phyloP scores from a whole-genome alignment of 2,888 invertebrate species.

The Lasioglossum vierecki region DNA sequence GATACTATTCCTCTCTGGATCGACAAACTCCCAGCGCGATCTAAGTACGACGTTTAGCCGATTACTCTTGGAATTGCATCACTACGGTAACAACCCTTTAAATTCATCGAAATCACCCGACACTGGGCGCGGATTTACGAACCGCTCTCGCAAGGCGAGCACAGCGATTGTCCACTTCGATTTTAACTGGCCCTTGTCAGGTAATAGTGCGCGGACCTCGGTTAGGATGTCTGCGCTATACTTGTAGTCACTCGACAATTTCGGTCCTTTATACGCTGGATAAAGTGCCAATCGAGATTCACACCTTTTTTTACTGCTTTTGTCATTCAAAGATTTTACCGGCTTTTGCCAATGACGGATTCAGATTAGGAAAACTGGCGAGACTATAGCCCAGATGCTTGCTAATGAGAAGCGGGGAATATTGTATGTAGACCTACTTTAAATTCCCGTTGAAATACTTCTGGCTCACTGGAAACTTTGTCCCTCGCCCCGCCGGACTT shows the following conservation, averaged over 20 bases:
- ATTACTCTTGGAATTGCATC: constrained; percentile 61
- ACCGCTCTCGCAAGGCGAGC: constrained; percentile 4
- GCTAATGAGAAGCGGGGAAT: background rate
- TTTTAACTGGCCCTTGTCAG: constrained; percentile 1
- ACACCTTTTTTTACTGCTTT: background rate
- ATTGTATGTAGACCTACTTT: constrained; percentile 29
- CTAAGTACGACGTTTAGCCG: constrained; percentile 54
- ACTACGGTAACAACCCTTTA: constrained; percentile 30
- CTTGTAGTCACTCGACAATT: background rate
- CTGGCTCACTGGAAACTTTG: constrained; percentile 35
- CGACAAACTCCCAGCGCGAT: constrained; percentile 52
- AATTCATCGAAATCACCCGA: constrained; percentile 35
- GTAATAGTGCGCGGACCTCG: background rate
- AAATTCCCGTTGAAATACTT: constrained; percentile 50
- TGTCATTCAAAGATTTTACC: background rate
- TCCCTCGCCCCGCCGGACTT: constrained; percentile 19
- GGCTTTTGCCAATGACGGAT: background rate
- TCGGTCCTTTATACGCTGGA: background rate
- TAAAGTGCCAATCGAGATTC: background rate
- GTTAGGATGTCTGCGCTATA: background rate
- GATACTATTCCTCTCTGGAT: constrained; percentile 44
- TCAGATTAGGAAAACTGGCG: background rate
- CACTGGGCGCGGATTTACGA: constrained; percentile 30
- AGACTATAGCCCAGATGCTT: background rate
- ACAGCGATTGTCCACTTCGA: background rate